Conservation (phyloP, 2,888 invertebrate genomes). For the Glyphotaelius pellucidus region DNA sequence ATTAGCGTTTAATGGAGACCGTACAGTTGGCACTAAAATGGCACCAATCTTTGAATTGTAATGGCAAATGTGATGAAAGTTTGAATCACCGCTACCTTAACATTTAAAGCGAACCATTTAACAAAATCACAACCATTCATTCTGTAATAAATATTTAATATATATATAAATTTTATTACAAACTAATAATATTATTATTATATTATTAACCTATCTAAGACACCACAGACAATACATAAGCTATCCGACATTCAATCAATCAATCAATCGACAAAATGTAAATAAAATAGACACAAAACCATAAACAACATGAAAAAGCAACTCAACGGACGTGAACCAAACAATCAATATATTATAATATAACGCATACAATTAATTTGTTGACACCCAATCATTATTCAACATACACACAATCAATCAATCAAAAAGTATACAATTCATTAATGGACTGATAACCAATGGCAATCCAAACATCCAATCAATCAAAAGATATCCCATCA, state of each 20-base stretch:
- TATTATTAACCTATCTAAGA: not conserved
- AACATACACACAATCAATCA: not conserved
- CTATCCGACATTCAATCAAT: not conserved
- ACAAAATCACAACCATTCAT: not conserved
- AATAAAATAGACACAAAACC: not conserved
- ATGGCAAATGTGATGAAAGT: not conserved
- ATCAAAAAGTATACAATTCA: not conserved
- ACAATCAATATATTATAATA: not conserved
- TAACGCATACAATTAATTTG: too few species aligned
- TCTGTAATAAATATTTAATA: not conserved
- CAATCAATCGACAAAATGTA: not conserved
- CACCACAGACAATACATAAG: not conserved
- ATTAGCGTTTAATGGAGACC: not conserved
- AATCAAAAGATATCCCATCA: too few species aligned
- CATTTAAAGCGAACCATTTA: not conserved
- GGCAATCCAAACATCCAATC: not conserved
- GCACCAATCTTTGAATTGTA: not conserved
- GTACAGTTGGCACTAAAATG: not conserved
- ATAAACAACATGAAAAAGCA: not conserved
- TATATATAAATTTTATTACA: too few species aligned
- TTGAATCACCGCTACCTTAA: not conserved
- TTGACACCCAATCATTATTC: not conserved
- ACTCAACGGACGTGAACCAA: not conserved
- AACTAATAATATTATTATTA: too few species aligned
- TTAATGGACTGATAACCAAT: too few species aligned